Percentiles rank a stretch among this genome's conserved stretches.
These are phyloP conservation scores for Anthopleura xanthogrammica DNA, from an alignment of 92 coral and sea anemone species.

Conservation along the genomic window DNA sequence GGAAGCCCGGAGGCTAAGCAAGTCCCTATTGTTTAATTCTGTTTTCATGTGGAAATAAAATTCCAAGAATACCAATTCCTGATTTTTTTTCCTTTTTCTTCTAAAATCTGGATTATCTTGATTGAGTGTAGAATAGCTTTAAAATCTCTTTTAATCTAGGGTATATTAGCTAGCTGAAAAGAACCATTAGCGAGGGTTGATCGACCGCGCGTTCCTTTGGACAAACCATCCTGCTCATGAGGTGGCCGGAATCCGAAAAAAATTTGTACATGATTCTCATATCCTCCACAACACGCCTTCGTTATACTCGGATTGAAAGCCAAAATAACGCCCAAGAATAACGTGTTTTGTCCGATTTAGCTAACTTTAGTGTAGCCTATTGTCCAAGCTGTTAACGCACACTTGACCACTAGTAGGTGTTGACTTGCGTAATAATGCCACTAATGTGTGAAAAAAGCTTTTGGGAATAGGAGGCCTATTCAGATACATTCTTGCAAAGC, in stretches of 20 bases:
- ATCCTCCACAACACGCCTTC: neutral
- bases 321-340: constrained; percentile 2
- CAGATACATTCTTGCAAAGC: neutral
- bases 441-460: neutral
- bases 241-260: neutral
- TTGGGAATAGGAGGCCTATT: neutral
- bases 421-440: neutral
- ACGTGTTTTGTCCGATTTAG: neutral
- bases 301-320: neutral
- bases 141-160: constrained; percentile 17
- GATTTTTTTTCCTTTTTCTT: neutral
- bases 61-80: neutral
- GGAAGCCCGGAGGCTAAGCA: neutral
- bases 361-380: neutral
- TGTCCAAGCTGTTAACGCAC: constrained; percentile 1
- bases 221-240: neutral
- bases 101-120: constrained; percentile 2
- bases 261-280: neutral
- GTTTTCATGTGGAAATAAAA: neutral
- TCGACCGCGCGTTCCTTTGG: neutral
- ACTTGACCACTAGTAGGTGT: neutral
- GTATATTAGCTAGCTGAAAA: constrained; percentile 11
- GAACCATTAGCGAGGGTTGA: neutral
- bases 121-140: neutral
- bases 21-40: neutral